phyloP scores from a whole-genome alignment of 2,888 invertebrate genomes.

The Ptychoptera albimana region DNA sequence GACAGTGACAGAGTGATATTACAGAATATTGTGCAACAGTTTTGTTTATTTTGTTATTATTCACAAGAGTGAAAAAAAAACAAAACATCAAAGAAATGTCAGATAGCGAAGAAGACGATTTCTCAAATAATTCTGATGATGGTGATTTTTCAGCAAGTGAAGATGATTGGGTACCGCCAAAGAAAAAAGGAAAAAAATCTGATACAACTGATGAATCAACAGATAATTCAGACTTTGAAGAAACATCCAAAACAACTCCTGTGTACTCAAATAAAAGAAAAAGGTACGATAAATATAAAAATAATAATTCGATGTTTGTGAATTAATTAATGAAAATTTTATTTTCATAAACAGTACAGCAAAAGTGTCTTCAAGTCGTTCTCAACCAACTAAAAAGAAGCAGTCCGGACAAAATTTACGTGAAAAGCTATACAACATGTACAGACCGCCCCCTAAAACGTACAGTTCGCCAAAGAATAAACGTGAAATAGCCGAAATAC shows the following conservation, averaged over 20 bases:
- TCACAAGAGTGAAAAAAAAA: too few species aligned
- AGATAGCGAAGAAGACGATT: too few species aligned
- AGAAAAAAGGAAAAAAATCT: neutral
- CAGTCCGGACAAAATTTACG: neutral
- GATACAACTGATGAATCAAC: neutral
- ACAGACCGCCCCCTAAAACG: neutral
- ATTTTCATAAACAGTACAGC: neutral
- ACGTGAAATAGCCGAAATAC: neutral
- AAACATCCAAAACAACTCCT: neutral
- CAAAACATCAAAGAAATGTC: too few species aligned
- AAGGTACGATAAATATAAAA: neutral
- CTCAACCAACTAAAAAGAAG: neutral
- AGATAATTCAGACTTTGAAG: neutral
- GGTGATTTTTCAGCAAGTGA: constrained; percentile 29
- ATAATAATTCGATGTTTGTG: neutral
- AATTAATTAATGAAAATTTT: neutral
- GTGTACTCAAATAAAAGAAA: neutral
- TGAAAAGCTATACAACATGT: neutral
- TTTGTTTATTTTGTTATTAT: too few species aligned
- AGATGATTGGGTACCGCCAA: constrained; percentile 24
- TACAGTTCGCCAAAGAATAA: neutral
- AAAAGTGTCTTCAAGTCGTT: neutral
- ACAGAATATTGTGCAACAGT: too few species aligned
- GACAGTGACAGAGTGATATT: too few species aligned
- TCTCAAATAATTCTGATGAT: too few species aligned